phyloP scores from a whole-genome alignment of 2,797 vertebrate species.

The Anolis apletophallus region DNA sequence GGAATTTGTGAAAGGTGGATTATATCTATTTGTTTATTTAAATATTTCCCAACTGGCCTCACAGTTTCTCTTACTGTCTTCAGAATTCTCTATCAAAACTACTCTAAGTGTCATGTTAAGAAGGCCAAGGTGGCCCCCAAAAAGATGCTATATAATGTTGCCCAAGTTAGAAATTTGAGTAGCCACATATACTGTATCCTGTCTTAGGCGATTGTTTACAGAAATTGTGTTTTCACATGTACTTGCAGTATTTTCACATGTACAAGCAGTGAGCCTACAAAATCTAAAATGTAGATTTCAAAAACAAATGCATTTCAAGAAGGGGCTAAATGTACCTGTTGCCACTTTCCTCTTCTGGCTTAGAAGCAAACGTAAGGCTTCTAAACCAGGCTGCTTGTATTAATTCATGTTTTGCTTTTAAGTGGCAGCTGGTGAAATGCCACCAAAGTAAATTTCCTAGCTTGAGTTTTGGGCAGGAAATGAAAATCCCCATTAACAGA shows the following conservation, averaged over 20 bases:
- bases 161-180: not conserved
- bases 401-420: constrained; percentile 33
- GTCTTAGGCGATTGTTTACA: not conserved
- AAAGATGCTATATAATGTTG: too few species aligned
- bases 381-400: not conserved
- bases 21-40: not conserved
- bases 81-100: not conserved
- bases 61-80: too few species aligned
- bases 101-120: too few species aligned
- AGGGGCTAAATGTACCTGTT: not conserved
- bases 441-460: constrained; percentile 38
- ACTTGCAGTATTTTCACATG: not conserved
- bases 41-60: too few species aligned
- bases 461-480: constrained; percentile 39
- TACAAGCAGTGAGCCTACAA: not conserved
- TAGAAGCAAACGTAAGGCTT: not conserved
- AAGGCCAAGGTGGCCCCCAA: too few species aligned
- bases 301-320: not conserved
- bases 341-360: too few species aligned
- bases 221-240: not conserved
- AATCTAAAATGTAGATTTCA: not conserved
- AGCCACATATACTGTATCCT: not conserved
- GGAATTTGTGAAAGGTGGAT: not conserved
- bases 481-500: constrained; percentile 12
- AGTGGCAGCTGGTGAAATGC: constrained; percentile 36